Conservation (phyloP, 64 coral and sea anemone species). For the Montipora sp. region DNA sequence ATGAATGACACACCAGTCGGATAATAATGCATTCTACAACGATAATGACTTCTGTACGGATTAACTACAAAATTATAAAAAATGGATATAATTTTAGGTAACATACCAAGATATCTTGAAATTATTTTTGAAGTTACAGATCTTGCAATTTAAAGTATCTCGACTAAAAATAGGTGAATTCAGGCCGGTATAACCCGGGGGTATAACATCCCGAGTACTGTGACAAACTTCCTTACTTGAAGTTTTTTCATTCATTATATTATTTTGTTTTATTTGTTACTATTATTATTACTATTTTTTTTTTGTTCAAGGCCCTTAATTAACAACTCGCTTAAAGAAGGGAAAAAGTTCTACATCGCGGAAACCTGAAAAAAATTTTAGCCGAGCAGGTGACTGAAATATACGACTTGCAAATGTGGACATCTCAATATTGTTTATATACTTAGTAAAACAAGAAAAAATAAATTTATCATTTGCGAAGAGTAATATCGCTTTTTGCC, state of each 20-base stretch:
- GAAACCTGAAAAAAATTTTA: neutral
- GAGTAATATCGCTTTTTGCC: neutral
- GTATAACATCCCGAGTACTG: no score
- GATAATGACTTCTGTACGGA: neutral
- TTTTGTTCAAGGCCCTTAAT: no score
- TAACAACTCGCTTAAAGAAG: neutral
- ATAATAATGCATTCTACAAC: neutral
- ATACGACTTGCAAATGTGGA: neutral
- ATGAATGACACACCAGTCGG: neutral
- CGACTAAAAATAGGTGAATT: no score
- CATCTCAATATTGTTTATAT: neutral
- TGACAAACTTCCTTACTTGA: no score
- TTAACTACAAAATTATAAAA: neutral
- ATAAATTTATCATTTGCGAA: neutral
- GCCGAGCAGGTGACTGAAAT: neutral
- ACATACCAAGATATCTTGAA: neutral
- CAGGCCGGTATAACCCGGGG: no score
- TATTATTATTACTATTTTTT: no score
- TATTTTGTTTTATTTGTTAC: no score
- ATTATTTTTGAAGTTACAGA: neutral
- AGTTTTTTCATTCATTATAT: no score
- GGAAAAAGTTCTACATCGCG: neutral
- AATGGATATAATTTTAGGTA: neutral
- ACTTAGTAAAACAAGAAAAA: constrained; percentile 4
- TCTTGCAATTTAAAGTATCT: no score